These are phyloP conservation scores for Nemoura dubitans DNA, from an alignment of 2,888 invertebrate species.

Conservation along the genomic window DNA sequence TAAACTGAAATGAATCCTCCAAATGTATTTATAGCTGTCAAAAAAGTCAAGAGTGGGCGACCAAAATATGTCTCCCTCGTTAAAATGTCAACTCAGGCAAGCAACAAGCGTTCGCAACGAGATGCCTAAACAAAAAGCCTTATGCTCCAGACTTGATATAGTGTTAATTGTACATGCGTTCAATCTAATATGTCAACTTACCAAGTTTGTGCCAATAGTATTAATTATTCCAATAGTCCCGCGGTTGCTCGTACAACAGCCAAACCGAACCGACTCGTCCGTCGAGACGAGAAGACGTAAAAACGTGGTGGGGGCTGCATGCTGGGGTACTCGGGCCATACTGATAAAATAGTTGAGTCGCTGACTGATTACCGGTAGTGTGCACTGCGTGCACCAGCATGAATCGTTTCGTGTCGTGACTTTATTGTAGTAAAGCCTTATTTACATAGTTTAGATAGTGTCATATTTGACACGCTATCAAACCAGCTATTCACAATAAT, in stretches of 20 bases:
- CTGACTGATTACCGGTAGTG: background rate
- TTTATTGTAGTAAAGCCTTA: background rate
- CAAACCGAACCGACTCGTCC: constrained; percentile 7
- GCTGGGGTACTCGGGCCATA: background rate
- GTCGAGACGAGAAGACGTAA: background rate
- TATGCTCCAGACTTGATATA: background rate
- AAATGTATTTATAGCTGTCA: constrained; percentile 47
- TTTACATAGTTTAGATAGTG: background rate
- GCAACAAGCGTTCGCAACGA: background rate
- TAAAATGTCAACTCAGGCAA: background rate
- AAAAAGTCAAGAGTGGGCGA: constrained; percentile 43
- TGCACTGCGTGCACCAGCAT: background rate
- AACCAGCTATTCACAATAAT: background rate
- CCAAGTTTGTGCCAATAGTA: background rate
- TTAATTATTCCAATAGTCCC: background rate
- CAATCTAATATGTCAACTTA: background rate
- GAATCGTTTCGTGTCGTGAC: background rate
- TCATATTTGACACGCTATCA: background rate
- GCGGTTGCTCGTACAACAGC: background rate
- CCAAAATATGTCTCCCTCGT: constrained; percentile 31
- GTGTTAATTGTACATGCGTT: background rate
- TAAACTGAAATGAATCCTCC: constrained; percentile 28
- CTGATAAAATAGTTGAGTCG: background rate
- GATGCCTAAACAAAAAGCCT: background rate
- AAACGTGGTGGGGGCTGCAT: background rate